Conservation (phyloP, 1,140 invertebrate species). For the Nebria ingens region DNA sequence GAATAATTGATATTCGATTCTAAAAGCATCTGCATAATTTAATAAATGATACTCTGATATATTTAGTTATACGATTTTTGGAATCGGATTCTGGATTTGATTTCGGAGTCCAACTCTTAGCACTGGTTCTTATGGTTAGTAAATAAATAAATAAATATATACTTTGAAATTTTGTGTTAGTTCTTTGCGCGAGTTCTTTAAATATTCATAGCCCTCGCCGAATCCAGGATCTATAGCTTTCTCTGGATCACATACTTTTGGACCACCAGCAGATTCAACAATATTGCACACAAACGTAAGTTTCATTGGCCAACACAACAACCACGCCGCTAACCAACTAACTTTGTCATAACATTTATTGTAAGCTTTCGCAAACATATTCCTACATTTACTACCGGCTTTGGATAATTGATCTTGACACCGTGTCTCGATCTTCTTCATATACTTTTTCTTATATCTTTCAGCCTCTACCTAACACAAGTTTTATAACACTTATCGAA, state of each 20-base stretch:
- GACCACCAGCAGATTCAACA: conserved; percentile 36
- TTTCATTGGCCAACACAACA: conserved; percentile 61
- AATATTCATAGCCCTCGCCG: conserved; percentile 49
- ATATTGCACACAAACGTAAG: conserved; percentile 57
- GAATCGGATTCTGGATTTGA: too few species aligned
- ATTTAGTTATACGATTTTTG: too few species aligned
- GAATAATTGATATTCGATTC: too few species aligned
- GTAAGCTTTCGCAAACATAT: conserved; percentile 47
- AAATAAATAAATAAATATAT: too few species aligned
- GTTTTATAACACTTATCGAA: conserved; percentile 13
- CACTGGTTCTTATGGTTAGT: too few species aligned
- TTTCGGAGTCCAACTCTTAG: too few species aligned
- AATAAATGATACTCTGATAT: too few species aligned
- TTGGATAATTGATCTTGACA: conserved; percentile 48
- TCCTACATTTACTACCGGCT: conserved; percentile 38
- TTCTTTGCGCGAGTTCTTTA: conserved; percentile 38
- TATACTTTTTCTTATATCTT: conserved; percentile 43
- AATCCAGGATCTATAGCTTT: conserved; percentile 50
- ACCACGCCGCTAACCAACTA: conserved; percentile 41
- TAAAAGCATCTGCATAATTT: too few species aligned
- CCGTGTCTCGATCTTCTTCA: conserved; percentile 47
- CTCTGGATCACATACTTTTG: conserved; percentile 39
- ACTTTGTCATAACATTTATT: conserved; percentile 46
- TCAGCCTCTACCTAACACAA: conserved; percentile 27
- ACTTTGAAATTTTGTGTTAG: conserved; percentile 38